Percentiles rank a stretch among this genome's conserved stretches.
Conservation (phyloP, 2,113 vertebrate species). For the Seriola quinqueradiata region DNA sequence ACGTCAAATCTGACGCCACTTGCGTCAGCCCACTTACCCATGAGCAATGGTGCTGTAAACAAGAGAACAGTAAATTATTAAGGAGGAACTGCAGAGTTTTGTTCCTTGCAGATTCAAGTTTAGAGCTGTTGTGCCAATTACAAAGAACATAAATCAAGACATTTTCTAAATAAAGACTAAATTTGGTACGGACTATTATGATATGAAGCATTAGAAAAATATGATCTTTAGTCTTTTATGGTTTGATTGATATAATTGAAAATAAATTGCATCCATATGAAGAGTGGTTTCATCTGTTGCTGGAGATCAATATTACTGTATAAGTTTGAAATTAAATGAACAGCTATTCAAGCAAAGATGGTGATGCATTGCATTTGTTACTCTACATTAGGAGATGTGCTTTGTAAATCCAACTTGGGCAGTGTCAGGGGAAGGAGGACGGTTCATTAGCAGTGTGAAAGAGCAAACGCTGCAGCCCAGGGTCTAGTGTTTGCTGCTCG, state of each 20-base stretch:
- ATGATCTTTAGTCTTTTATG: not conserved
- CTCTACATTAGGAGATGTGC: not conserved
- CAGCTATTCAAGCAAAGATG: not conserved
- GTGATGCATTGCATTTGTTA: not conserved
- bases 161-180: not conserved
- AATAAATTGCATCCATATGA: not conserved
- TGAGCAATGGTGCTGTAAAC: conserved; percentile 22
- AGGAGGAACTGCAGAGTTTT: conserved; percentile 6
- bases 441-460: conserved; percentile 53
- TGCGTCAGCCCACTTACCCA: conserved; percentile 21
- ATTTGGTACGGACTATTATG: not conserved
- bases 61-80: conserved; percentile 51
- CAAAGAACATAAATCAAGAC: not conserved
- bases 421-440: conserved; percentile 24
- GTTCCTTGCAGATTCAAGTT: not conserved
- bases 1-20: conserved; percentile 19
- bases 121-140: conserved; percentile 1
- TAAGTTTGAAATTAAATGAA: not conserved
- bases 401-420: not conserved
- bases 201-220: not conserved
- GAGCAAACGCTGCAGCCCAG: conserved; percentile 26
- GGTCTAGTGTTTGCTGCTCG: conserved; percentile 36
- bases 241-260: not conserved
- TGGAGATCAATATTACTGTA: not conserved
- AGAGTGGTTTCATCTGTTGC: not conserved